Conservation (phyloP, 1,140 invertebrate species). For the Caenorhabditis briggsae region DNA sequence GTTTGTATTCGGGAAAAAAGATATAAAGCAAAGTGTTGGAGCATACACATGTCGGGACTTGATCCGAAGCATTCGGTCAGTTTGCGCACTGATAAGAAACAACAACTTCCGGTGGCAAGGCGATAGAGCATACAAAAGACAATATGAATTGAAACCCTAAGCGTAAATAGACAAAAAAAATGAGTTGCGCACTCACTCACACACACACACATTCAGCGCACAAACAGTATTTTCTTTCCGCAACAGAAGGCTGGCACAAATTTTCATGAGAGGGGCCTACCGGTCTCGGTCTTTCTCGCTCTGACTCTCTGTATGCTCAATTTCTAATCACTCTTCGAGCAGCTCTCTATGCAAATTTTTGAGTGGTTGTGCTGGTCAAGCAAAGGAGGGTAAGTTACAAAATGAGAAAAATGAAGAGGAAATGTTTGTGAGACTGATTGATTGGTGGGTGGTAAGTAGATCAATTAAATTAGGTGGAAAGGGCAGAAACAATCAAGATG, state of each 20-base stretch:
- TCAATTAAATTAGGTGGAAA: too few relatives aligned
- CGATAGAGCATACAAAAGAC: slow-evolving; percentile 4
- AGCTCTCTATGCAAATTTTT: slow-evolving; percentile 30
- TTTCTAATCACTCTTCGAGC: slow-evolving; percentile 15
- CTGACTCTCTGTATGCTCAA: slow-evolving; percentile 26
- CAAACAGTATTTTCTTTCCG: slow-evolving; percentile 9
- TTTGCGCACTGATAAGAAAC: slow-evolving; percentile 49
- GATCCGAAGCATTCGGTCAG: slow-evolving; percentile 42
- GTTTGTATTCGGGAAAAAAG: not conserved
- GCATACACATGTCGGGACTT: not conserved
- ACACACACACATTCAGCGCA: not conserved
- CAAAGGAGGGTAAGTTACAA: not conserved
- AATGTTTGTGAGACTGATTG: not conserved
- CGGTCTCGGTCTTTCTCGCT: slow-evolving; percentile 28
- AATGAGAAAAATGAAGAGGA: not conserved
- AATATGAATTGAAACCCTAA: slow-evolving; percentile 44
- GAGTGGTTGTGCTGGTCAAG: not conserved
- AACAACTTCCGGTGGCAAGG: slow-evolving; percentile 34
- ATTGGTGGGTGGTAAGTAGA: not conserved
- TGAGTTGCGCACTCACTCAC: too few relatives aligned
- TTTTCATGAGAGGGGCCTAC: slow-evolving; percentile 24
- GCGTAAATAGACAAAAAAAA: slow-evolving; percentile 40
- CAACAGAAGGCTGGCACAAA: slow-evolving; percentile 24
- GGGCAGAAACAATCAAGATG: too few relatives aligned
- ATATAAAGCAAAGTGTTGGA: not conserved